phyloP scores from a whole-genome alignment of 2,113 vertebrate species.

The Microtus ochrogaster region DNA sequence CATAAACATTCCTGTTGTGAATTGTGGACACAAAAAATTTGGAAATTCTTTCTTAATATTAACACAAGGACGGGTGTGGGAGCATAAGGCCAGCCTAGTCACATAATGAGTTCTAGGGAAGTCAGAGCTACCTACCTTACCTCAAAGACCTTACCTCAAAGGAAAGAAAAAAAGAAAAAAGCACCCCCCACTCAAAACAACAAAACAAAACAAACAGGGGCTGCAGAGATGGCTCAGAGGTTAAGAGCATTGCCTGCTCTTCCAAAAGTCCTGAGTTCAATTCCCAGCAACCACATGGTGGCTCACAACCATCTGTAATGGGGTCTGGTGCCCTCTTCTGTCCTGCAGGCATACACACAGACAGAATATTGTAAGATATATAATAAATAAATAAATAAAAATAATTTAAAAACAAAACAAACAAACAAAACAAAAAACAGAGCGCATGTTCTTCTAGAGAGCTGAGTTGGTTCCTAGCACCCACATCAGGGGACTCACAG shows the following conservation, averaged over 20 bases:
- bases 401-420: background rate
- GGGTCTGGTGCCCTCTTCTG: too few species aligned
- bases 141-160: background rate
- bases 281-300: too few species aligned
- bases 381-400: too few species aligned
- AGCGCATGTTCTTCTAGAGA: background rate
- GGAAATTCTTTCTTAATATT: constrained; percentile 1
- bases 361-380: too few species aligned
- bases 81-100: background rate
- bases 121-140: background rate
- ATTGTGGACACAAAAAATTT: background rate
- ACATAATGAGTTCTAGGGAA: background rate
- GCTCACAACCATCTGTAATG: too few species aligned
- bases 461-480: background rate
- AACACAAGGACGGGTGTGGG: background rate
- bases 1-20: background rate
- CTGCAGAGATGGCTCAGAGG: too few species aligned
- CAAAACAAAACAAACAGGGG: background rate
- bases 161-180: background rate
- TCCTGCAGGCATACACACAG: too few species aligned
- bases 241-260: too few species aligned
- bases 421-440: background rate
- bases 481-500: background rate
- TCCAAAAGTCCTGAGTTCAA: too few species aligned
- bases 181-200: background rate